Evolutionary conservation across 2,113 vertebrate species (phyloP), one percentile per base, ranked within the genome.

Genomic region (Amphiprion ocellaris): DNA sequence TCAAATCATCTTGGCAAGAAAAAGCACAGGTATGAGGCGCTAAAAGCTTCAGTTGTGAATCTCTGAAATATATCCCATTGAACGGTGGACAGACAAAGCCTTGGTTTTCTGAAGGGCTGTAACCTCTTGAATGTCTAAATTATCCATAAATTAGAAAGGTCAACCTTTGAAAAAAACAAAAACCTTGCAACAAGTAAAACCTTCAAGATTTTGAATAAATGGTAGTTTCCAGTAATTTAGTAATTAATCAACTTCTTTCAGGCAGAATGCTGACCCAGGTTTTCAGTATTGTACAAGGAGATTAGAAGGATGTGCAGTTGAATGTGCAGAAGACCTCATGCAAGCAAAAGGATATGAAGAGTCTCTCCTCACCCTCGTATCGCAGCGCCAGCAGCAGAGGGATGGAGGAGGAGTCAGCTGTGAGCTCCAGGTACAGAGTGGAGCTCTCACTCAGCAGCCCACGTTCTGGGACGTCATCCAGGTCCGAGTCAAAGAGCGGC

Each of bases 381-480:
- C 96, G 94, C 87, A 98, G 93, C 5, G 96, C 96, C 79, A 98
- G 93, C 56, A 97, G 92, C 83, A 97, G 90, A 11, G 97, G 97
- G 37, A 96, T 96, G 72, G 95, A 94, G 7, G 96, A 95, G 1
- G 96, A 96, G 86, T 98, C 97, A 0, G 96, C 96, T 1, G 95
- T 95, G 73, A 98, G 95, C 89, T 97, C 97, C 89, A 98, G 92
- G 77, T 95, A 96, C 24, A 98, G 93, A 3, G 92, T 95, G 53
- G 96, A 92, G 64, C 96, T 94, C 10, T 97, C 96, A 7, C 97
- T 97, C 79, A 97, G 93, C 62, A 97, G 83, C n/a, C 97, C 97
- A 1, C 96, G 94, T 74, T 97, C 96, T 0, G 97, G 97, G 69
- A 97, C 95, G 10, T 98, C 97, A 14, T 97, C 97, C 92, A 97